Percentiles rank a stretch among this genome's conserved stretches.
Evolutionary conservation across 2,888 invertebrate species (phyloP).

Genomic region (Drosophila cyrtoloma): DNA sequence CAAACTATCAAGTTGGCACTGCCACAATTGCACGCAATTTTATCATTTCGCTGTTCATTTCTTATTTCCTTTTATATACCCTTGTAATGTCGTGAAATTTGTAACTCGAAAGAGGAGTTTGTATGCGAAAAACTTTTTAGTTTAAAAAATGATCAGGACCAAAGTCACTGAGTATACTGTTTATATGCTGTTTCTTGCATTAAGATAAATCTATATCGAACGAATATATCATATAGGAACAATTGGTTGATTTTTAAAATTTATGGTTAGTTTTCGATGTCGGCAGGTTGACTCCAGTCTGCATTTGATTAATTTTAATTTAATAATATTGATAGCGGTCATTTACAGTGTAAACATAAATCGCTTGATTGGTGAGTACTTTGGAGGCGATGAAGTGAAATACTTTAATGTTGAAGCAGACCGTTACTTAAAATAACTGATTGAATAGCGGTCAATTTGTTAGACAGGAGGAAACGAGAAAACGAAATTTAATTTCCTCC

Average conservation of each 20-base stretch:
- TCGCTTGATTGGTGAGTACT: background rate
- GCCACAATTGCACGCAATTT: constrained; percentile 8
- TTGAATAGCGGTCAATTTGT: background rate
- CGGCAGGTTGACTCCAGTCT: background rate
- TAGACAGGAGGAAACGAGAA: background rate
- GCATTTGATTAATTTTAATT: background rate
- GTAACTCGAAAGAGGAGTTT: background rate
- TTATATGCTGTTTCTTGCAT: background rate
- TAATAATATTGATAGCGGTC: background rate
- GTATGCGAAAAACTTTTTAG: background rate
- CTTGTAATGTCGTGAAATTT: background rate
- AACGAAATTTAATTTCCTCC: background rate
- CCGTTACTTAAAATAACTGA: background rate
- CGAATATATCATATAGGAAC: background rate
- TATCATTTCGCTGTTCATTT: background rate
- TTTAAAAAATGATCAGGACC: background rate
- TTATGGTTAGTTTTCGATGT: background rate
- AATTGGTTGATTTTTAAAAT: background rate
- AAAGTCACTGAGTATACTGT: background rate
- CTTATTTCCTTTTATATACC: background rate
- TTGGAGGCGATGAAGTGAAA: background rate
- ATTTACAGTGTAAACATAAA: background rate
- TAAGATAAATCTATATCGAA: background rate
- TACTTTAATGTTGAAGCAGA: background rate
- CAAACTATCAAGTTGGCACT: background rate